Conservation (phyloP, 2,113 vertebrate genomes). For the Rhadina sibilatrix region DNA sequence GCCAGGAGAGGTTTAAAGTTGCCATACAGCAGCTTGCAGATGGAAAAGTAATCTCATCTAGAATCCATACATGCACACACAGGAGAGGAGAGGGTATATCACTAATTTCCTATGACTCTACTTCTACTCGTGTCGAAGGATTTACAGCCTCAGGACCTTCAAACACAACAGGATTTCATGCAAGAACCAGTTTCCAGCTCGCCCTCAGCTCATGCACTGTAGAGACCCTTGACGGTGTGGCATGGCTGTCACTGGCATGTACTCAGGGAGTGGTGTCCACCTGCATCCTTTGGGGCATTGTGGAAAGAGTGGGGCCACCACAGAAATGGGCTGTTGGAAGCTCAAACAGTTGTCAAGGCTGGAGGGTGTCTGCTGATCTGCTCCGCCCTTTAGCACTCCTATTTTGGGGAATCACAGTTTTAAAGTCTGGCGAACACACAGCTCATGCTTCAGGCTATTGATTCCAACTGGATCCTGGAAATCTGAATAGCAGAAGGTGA, state of each 20-base stretch:
- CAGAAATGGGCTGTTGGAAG: background rate
- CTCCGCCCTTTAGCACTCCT: background rate
- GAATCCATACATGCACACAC: conserved; percentile 71
- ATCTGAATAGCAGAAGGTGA: background rate
- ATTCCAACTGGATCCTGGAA: background rate
- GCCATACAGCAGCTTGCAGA: conserved; percentile 70
- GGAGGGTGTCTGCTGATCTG: background rate
- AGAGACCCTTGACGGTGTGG: conserved; percentile 66
- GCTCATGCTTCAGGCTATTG: background rate
- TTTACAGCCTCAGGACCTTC: conserved; percentile 42
- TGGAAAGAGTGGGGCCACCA: background rate
- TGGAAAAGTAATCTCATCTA: conserved; percentile 63
- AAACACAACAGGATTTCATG: conserved; percentile 69
- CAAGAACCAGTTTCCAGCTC: conserved; percentile 69
- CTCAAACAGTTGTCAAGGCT: background rate
- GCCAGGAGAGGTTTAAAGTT: conserved; percentile 70
- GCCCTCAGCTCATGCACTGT: conserved; percentile 76
- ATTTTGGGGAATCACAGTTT: background rate
- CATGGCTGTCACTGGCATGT: conserved; percentile 65
- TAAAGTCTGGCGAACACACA: background rate
- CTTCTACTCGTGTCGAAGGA: conserved; percentile 29
- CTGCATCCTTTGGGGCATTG: background rate
- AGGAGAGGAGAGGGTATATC: conserved; percentile 33
- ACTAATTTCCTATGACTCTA: conserved; percentile 51
- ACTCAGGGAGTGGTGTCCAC: conserved; percentile 15